Base-by-base conservation (phyloP, 2,888 invertebrate species). In the Ecdyonurus torrentis region DNA sequence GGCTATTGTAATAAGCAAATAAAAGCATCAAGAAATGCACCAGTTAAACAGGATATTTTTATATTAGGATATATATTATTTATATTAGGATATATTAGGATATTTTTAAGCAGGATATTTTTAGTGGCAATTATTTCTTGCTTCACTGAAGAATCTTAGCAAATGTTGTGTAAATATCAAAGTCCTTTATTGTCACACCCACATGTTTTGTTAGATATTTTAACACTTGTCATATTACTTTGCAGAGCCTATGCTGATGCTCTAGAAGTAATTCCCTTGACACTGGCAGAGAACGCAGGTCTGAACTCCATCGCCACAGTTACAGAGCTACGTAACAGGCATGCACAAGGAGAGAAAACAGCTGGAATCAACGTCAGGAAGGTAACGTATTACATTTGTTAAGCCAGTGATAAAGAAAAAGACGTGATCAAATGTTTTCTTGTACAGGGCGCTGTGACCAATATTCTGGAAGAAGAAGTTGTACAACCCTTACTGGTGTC, bases 401-500 rank as follows among this genome's bases (percentile, higher is more conserved):
- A 5, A 53, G 2, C 15, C 22, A 1, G 22, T 53, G 53, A 20
- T 7, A 2, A 2, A 53, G 20, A 10, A 7, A 15, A 15, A 22
- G 1, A 3, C 7, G 22, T 2, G 53, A 7, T 53, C 1, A 19
- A 53, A 20, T 22, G 22, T 53, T 53, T 58, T 10, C 37, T 37
- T 37, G 5, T 37, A 15, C 70, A 80, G 79, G 98, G 98, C 62
- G 86, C 89, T 67, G 95, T 99, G 69, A 94, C 97, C 1, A 93
- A 98, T 77, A 99, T 99, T 75, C 81, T 93, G 64, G 92, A 93
- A 68, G 98, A 99, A 78, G 90, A 94, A 78, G 98, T 99, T 64
- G 86, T 99, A 64, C 99, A 99, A 76, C 99, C 99, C 59, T 81
- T 99, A 69, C 83, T 98, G 72, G 99, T 99, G 62, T 92, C 94